Base-by-base conservation (phyloP, 2,888 invertebrate species). In the Drosophila setosimentum region DNA sequence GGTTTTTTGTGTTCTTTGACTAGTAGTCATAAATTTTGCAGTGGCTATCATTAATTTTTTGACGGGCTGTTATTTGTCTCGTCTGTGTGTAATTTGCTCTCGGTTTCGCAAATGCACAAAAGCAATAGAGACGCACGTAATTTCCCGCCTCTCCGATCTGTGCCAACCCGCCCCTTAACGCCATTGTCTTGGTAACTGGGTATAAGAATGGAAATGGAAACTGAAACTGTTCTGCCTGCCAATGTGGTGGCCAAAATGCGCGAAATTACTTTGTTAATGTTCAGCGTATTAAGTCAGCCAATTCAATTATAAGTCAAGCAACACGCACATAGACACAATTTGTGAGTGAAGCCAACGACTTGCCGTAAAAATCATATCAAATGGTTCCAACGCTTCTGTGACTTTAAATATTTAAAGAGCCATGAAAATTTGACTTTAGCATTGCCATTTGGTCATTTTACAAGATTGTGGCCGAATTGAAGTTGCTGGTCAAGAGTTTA, bases 231-330 rank as follows among this genome's bases (percentile, higher is more conserved):
- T 29, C 35, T 13, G 49, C 5, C 49, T n/a, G 62, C 33, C 72
- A 70, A 72, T 86, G 82, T 60, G 84, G 82, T 72, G 73, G 89
- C 62, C 83, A 74, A 85, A 83, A 88, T 83, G 83, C 80, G 70
- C 67, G 78, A 89, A 83, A 89, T 83, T 89, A 87, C 84, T 71
- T 89, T 83, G 87, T 89, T 87, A 83, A 89, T 83, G 82, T 85
- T 73, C 84, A 70, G 77, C 81, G 78, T 70, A 57, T 57, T 30
- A 45, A 42, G 45, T 30, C 30, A 30, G 21, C 30, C 80, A 75
- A 83, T 83, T 83, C 69, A 83, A 81, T 89, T 83, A 87, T 71
- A 72, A 75, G 59, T 71, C 66, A 63, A 60, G 53, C 55, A 63
- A 45, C 83, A 55, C 65, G 45, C 29, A 18, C 27, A 55, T 30